phyloP scores from a whole-genome alignment of 2,113 vertebrate genomes.

The Hippocampus abdominalis region DNA sequence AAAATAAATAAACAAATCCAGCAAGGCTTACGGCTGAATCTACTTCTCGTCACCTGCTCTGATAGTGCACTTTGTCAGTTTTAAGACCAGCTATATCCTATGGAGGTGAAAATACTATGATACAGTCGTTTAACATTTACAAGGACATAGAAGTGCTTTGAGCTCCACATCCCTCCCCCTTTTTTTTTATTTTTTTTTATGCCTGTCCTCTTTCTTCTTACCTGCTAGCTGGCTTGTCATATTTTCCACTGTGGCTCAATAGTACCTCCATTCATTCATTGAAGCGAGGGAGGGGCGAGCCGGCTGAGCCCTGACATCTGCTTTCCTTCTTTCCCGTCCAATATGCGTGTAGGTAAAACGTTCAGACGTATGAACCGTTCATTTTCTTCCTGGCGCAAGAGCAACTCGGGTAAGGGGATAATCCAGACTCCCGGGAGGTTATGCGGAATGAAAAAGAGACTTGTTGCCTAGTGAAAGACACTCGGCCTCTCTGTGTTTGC shows the following conservation, averaged over 20 bases:
- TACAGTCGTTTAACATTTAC: conserved; percentile 10
- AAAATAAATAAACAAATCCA: background rate
- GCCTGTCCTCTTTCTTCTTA: conserved; percentile 34
- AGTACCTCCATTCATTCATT: conserved; percentile 65
- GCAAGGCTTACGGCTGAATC: background rate
- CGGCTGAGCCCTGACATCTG: conserved; percentile 27
- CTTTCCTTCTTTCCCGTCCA: conserved; percentile 43
- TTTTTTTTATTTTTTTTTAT: too few relatives aligned
- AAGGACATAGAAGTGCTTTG: conserved; percentile 16
- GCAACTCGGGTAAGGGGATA: conserved; percentile 22
- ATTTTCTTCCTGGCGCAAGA: conserved; percentile 36
- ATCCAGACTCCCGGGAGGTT: conserved; percentile 31
- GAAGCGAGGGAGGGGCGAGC: conserved; percentile 32
- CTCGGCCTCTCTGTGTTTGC: conserved; percentile 16
- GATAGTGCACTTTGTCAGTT: background rate
- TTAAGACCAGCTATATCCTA: conserved; percentile 11
- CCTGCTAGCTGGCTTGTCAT: conserved; percentile 49
- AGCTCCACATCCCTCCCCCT: conserved; percentile 11
- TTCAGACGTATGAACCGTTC: conserved; percentile 42
- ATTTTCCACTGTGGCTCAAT: conserved; percentile 69
- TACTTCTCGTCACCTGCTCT: conserved; percentile 1
- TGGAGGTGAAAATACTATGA: background rate
- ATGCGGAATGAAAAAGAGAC: conserved; percentile 30
- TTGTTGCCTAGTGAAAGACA: conserved; percentile 39
- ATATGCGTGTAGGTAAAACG: conserved; percentile 47